These are phyloP conservation scores for Hippasteria phrygiana DNA, from an alignment of 53 echinoderm and acorn worm genomes.

Conservation along the genomic window DNA sequence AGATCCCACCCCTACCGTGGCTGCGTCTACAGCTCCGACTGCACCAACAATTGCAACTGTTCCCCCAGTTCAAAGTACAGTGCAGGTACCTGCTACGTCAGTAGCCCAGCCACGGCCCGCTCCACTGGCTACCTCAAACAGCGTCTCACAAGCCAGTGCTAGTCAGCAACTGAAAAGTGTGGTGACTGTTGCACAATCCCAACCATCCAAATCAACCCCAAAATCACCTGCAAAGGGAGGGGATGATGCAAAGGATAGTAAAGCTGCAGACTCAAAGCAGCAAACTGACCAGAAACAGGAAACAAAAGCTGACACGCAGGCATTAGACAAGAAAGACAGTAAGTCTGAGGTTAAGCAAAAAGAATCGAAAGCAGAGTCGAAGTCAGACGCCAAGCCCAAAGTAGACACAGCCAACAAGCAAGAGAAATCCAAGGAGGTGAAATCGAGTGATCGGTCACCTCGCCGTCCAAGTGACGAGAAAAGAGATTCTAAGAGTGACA, in stretches of 20 bases:
- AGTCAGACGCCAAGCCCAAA: constrained; percentile 36
- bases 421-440: constrained; percentile 51
- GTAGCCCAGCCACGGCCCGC: background rate
- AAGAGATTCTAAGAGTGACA: constrained; percentile 30
- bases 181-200: constrained; percentile 44
- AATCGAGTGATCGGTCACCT: constrained; percentile 46
- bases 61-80: constrained; percentile 44
- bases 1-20: background rate
- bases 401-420: background rate
- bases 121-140: background rate
- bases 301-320: constrained; percentile 24
- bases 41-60: constrained; percentile 34
- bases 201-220: background rate
- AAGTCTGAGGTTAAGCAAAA: constrained; percentile 22
- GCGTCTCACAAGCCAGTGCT: background rate
- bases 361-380: constrained; percentile 39
- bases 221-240: constrained; percentile 2
- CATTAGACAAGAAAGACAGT: constrained; percentile 20
- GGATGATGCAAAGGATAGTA: constrained; percentile 6
- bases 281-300: constrained; percentile 18
- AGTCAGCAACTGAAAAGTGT: constrained; percentile 30
- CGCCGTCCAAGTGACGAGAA: constrained; percentile 53
- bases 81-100: background rate
- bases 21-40: constrained; percentile 7
- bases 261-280: constrained; percentile 32